phyloP scores from a whole-genome alignment of 2,113 vertebrate genomes.

The Anhinga anhinga region DNA sequence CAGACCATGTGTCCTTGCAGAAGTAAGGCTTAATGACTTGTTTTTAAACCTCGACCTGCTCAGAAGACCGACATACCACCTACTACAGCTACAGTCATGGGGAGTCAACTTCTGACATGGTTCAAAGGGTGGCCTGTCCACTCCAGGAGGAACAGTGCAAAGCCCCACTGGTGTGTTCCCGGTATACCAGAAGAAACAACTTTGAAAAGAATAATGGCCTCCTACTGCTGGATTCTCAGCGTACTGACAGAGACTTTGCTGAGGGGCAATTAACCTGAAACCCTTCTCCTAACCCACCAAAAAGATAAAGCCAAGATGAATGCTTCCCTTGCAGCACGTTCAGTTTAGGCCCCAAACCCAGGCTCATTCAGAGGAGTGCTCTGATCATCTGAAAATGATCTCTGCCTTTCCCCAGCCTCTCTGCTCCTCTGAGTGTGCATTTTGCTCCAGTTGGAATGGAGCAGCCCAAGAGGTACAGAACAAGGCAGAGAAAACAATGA shows the following conservation, averaged over 20 bases:
- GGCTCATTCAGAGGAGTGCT: background rate
- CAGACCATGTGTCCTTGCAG: background rate
- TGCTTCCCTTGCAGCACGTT: rapidly evolving
- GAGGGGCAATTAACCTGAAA: background rate
- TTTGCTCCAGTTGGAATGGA: background rate
- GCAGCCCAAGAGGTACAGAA: background rate
- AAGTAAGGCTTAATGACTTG: background rate
- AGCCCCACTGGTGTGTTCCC: rapidly evolving
- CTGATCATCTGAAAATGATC: background rate
- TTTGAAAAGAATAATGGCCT: background rate
- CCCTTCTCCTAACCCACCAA: background rate
- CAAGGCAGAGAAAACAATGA: background rate
- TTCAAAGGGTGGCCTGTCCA: rapidly evolving
- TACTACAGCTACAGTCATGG: background rate
- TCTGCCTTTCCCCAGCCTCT: background rate
- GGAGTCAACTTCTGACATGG: background rate
- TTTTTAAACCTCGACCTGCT: background rate
- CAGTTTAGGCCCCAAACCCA: background rate
- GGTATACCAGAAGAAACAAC: background rate
- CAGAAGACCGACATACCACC: rapidly evolving
- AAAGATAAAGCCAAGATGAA: background rate
- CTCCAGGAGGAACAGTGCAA: background rate
- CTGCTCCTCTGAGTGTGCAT: rapidly evolving
- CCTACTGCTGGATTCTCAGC: background rate
- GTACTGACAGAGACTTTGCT: background rate